phyloP scores from a whole-genome alignment of 2,888 invertebrate species.

The Ochropleura plecta region DNA sequence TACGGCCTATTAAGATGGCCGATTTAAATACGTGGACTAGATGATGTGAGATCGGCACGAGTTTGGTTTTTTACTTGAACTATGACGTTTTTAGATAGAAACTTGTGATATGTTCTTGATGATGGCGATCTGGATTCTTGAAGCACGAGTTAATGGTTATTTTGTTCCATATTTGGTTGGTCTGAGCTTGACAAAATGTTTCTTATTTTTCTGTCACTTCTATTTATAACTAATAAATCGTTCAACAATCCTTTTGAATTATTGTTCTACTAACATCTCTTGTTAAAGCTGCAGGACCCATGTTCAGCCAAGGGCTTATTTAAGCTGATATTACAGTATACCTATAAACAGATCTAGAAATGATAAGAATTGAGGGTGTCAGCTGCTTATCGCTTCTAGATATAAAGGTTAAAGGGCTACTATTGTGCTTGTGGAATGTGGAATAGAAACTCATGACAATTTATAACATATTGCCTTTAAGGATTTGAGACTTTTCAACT shows the following conservation, averaged over 20 bases:
- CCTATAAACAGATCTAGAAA: conserved; percentile 54
- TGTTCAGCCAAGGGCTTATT: conserved; percentile 18
- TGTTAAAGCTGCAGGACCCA: conserved; percentile 15
- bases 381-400: conserved; percentile 58
- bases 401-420: conserved; percentile 57
- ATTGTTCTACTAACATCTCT: conserved; percentile 9
- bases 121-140: conserved; percentile 45
- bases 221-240: background rate
- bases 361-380: conserved; percentile 62
- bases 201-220: background rate
- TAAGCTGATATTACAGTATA: conserved; percentile 12
- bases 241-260: background rate
- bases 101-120: conserved; percentile 53
- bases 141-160: conserved; percentile 33
- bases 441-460: conserved; percentile 63
- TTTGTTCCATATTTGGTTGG: conserved; percentile 30
- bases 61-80: conserved; percentile 56
- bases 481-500: conserved; percentile 53
- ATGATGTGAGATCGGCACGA: conserved; percentile 64
- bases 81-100: conserved; percentile 60
- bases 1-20: conserved; percentile 68
- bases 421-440: conserved; percentile 61
- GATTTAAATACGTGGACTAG: conserved; percentile 67
- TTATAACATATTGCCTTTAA: conserved; percentile 45
- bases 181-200: background rate